Base-by-base conservation (phyloP, 1,140 invertebrate species). In the Oedothorax gibbosus region DNA sequence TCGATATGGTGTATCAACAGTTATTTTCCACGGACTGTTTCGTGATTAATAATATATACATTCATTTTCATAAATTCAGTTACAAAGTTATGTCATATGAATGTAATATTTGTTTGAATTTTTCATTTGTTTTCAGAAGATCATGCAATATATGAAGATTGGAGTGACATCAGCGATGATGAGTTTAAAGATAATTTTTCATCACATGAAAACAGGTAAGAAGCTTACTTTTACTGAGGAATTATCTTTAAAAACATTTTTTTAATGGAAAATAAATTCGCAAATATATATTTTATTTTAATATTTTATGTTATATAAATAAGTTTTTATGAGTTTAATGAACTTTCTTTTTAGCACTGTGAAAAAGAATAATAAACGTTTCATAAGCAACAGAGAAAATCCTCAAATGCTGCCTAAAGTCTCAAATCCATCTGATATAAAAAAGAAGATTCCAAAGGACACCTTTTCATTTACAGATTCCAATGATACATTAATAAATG, bases 381-480 rank as follows among this genome's bases (percentile, higher is more conserved):
- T 7, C 18, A 12, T 10, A 14, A 75, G 18, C 49, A 49, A 64
- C 0, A 71, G 21, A 60, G 35, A 35, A 35, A 57, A 71, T n/a
- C 56, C 15, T 57, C 60, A 69, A 75, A 75, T 57, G 15, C 50
- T 49, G 20, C 76, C 50, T 57, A 76, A 76, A 12, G 35, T 49
- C n/a, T 56, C 57, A 18, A 50, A 18, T 60, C 11, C 14, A 0
- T 54, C 35, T 51, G 78, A 71, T 50, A 64, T 9, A 60, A 81
- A 64, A 21, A n/a, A 73, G 12, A 54, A 49, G 11, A 71, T 49
- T 8, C 51, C 21, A 20, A 81, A 69, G 20, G 78, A 84, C 14
- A 84, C 81, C 7, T 75, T 84, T 35, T 84, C 81, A 49, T 84
- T 84, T 20, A 84, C 81, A n/a, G 81, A 84, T 49, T 84, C 81